Evolutionary conservation across 1,140 invertebrate genomes (phyloP).

Genomic region (Pachypsylla venusta): DNA sequence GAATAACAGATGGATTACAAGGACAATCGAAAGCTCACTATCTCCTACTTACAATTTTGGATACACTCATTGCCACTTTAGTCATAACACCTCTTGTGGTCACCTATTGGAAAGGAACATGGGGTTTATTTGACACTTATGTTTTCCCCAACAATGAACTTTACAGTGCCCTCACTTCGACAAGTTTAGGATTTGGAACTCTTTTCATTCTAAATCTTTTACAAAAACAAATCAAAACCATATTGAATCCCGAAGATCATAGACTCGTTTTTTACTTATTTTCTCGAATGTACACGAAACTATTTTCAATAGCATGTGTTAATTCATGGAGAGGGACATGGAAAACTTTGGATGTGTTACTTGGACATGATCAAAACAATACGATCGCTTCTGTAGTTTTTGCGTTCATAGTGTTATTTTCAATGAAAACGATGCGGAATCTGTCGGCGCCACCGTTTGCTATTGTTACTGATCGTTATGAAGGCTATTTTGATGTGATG

Average conservation of each 20-base stretch:
- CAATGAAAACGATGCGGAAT: slow-evolving; percentile 53
- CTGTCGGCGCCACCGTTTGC: slow-evolving; percentile 66
- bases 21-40: slow-evolving; percentile 31
- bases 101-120: slow-evolving; percentile 70
- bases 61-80: slow-evolving; percentile 49
- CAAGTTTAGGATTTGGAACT: slow-evolving; percentile 47
- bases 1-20: slow-evolving; percentile 26
- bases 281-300: slow-evolving; percentile 55
- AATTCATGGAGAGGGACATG: slow-evolving; percentile 72
- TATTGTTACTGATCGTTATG: slow-evolving; percentile 50
- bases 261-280: slow-evolving; percentile 49
- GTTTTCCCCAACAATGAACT: slow-evolving; percentile 42
- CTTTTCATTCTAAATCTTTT: slow-evolving; percentile 48
- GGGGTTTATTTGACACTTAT: slow-evolving; percentile 58
- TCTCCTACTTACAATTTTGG: slow-evolving; percentile 44
- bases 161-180: slow-evolving; percentile 45
- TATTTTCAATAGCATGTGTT: slow-evolving; percentile 61
- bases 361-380: slow-evolving; percentile 36
- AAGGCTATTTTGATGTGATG: slow-evolving; percentile 63
- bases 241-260: slow-evolving; percentile 47
- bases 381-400: slow-evolving; percentile 38
- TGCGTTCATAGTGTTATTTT: slow-evolving; percentile 41
- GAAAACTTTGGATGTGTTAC: slow-evolving; percentile 53
- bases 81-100: slow-evolving; percentile 64
- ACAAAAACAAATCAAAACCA: slow-evolving; percentile 43